phyloP scores from a whole-genome alignment of 1,140 invertebrate genomes.

The Babylonia areolata region DNA sequence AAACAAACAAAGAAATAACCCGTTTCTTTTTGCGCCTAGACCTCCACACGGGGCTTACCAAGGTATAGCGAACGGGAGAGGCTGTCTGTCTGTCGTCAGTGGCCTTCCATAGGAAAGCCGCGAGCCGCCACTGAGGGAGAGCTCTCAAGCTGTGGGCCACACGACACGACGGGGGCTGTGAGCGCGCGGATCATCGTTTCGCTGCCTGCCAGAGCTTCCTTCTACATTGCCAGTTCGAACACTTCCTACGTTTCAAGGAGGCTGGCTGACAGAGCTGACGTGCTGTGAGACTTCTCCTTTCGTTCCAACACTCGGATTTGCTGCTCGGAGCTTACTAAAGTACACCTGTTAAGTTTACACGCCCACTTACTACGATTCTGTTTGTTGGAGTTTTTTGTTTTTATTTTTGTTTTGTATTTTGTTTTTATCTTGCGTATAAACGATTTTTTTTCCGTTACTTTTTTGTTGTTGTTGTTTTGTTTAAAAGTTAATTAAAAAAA shows the following conservation, averaged over 20 bases:
- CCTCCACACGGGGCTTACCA: too few relatives aligned
- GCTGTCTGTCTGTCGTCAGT: slow-evolving; percentile 1
- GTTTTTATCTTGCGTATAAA: not conserved
- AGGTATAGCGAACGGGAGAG: not conserved
- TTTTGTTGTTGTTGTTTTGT: too few relatives aligned
- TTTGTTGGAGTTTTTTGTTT: not conserved
- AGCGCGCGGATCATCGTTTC: not conserved
- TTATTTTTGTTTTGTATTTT: not conserved
- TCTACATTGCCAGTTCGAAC: not conserved
- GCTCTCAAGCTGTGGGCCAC: too few relatives aligned
- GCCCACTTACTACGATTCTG: not conserved
- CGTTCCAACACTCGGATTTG: too few relatives aligned
- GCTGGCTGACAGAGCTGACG: not conserved
- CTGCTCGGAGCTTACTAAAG: not conserved
- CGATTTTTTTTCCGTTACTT: too few relatives aligned
- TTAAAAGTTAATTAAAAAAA: too few relatives aligned
- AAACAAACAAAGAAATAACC: too few relatives aligned
- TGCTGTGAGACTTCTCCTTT: too few relatives aligned
- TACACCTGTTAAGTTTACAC: not conserved
- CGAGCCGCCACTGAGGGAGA: not conserved
- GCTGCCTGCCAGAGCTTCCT: not conserved
- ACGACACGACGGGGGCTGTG: not conserved
- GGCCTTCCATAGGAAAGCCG: not conserved
- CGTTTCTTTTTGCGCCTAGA: too few relatives aligned
- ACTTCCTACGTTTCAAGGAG: not conserved